Evolutionary conservation across 2,113 vertebrate species (phyloP).

Genomic region (Sceloporus undulatus): DNA sequence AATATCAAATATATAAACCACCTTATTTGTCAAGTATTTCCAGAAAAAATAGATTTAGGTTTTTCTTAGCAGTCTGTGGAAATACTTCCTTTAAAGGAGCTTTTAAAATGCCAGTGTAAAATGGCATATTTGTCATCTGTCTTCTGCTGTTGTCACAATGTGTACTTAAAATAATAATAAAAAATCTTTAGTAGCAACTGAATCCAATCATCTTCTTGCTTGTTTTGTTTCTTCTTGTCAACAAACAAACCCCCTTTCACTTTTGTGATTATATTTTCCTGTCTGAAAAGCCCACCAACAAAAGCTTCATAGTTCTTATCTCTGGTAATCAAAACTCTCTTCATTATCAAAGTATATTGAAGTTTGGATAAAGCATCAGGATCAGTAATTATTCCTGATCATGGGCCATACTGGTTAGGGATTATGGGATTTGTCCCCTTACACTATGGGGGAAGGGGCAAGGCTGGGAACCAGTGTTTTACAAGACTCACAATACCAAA

Average conservation of each 20-base stretch:
- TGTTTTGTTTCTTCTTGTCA: constrained; percentile 13
- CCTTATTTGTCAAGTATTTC: constrained; percentile 23
- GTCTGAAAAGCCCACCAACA: constrained; percentile 28
- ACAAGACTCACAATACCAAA: too few species aligned
- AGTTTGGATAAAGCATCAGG: not conserved
- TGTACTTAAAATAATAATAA: constrained; percentile 41
- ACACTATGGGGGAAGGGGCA: too few species aligned
- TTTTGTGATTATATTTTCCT: constrained; percentile 30
- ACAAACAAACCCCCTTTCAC: constrained; percentile 15
- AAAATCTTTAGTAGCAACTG: constrained; percentile 9
- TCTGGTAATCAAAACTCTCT: constrained; percentile 54
- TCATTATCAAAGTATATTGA: constrained; percentile 39
- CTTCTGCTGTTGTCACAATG: constrained; percentile 44
- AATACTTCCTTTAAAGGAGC: constrained; percentile 32
- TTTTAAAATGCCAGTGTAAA: constrained; percentile 30
- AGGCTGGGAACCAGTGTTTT: too few species aligned
- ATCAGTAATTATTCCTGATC: not conserved
- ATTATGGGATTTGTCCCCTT: too few species aligned
- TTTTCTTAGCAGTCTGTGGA: not conserved
- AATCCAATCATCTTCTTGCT: constrained; percentile 1
- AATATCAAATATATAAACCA: constrained; percentile 26
- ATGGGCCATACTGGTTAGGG: too few species aligned
- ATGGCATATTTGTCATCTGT: constrained; percentile 47
- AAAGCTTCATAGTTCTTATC: constrained; percentile 50
- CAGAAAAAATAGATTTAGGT: constrained; percentile 25